A percentile compares a stretch with the other conserved stretches of the same genome.
Evolutionary conservation across 1,140 invertebrate genomes (phyloP).

Genomic region (Drosophila jambulina): DNA sequence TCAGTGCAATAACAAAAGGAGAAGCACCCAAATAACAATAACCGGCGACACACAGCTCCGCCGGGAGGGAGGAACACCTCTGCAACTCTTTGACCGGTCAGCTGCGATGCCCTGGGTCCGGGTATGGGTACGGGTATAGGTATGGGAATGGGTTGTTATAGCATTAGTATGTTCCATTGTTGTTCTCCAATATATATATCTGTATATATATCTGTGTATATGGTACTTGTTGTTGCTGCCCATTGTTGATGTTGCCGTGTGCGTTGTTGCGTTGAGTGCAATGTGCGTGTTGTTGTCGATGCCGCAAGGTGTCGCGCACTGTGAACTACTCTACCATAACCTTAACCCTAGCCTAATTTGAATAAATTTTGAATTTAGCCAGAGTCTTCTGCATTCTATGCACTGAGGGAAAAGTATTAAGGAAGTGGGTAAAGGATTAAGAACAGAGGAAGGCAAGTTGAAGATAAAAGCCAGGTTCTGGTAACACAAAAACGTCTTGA

Average conservation of each 20-base stretch:
- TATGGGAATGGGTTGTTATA: conserved; percentile 51
- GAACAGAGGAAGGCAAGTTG: background rate
- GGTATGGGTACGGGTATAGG: conserved; percentile 3
- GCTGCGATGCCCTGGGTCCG: conserved; percentile 34
- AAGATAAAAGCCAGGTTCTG: too few relatives aligned
- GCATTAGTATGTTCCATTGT: conserved; percentile 72
- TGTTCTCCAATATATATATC: conserved; percentile 35
- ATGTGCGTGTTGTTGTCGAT: conserved; percentile 56
- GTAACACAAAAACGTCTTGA: background rate
- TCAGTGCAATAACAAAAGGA: conserved; percentile 29
- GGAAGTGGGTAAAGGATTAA: background rate
- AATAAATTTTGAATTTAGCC: conserved; percentile 70
- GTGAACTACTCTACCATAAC: conserved; percentile 78
- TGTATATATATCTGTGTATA: background rate
- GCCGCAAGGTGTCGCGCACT: conserved; percentile 76
- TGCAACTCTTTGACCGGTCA: conserved; percentile 69
- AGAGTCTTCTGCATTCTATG: conserved; percentile 2
- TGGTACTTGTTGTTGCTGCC: conserved; percentile 31
- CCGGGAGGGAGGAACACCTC: conserved; percentile 58
- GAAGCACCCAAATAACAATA: conserved; percentile 53
- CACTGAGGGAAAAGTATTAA: background rate
- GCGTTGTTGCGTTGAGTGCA: conserved; percentile 74
- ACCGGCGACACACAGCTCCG: conserved; percentile 44
- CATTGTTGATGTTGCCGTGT: conserved; percentile 53
- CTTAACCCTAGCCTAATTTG: conserved; percentile 62